phyloP scores from a whole-genome alignment of 2,797 vertebrate genomes.

The Diceros bicornis region DNA sequence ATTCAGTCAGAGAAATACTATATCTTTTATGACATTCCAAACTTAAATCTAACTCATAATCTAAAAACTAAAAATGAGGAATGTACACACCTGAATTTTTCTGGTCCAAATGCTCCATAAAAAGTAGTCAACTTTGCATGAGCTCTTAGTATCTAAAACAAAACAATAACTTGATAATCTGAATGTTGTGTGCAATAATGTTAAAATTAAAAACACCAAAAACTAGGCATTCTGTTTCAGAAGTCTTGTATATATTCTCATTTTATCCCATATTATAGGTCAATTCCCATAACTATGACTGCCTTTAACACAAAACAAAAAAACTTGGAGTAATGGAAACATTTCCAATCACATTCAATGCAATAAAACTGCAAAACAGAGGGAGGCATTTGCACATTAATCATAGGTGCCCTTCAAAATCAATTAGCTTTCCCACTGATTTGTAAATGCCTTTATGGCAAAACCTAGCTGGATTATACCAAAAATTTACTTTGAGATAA shows the following conservation, averaged over 20 bases:
- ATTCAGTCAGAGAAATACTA: not conserved
- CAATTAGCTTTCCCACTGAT: constrained; percentile 12
- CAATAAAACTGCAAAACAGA: not conserved
- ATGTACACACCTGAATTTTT: constrained; percentile 94
- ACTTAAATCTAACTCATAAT: not conserved
- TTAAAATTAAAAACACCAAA: not conserved
- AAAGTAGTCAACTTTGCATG: constrained; percentile 95
- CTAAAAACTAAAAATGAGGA: not conserved
- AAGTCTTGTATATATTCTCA: not conserved
- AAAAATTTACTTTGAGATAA: constrained; percentile 13
- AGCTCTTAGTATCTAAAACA: constrained; percentile 92
- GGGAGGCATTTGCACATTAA: not conserved
- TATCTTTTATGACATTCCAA: constrained; percentile 33
- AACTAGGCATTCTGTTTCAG: not conserved
- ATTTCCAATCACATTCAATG: not conserved
- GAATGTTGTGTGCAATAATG: not conserved
- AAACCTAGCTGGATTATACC: not conserved
- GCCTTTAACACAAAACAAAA: constrained; percentile 1
- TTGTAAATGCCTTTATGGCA: not conserved
- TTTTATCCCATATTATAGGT: not conserved
- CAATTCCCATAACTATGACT: not conserved
- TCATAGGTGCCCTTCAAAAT: not conserved
- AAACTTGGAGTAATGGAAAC: not conserved
- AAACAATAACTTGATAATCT: not conserved
- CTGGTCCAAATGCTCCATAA: constrained; percentile 93